These are phyloP conservation scores for Meles meles DNA, from an alignment of 2,113 vertebrate species.

Conservation along the genomic window DNA sequence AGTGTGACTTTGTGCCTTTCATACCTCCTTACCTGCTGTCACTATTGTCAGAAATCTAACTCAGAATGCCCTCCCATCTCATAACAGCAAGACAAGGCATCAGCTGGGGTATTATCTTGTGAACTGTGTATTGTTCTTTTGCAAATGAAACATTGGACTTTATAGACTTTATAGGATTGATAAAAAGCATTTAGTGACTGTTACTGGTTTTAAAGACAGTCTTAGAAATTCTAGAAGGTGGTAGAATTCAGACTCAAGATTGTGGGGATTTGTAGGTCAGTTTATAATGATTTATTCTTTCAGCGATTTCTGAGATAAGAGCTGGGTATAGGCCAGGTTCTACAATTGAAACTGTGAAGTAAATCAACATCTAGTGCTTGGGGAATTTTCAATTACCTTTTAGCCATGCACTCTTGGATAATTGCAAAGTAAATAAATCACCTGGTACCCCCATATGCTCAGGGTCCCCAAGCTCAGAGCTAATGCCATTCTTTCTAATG, in stretches of 20 bases:
- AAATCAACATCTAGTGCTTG: neutral
- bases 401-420: conserved; percentile 46
- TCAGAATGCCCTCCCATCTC: neutral
- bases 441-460: conserved; percentile 70
- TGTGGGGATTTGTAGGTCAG: neutral
- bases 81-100: neutral
- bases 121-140: neutral
- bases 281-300: neutral
- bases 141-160: neutral
- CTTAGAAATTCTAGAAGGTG: neutral
- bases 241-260: neutral
- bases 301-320: conserved; percentile 25
- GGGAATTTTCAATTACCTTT: conserved; percentile 56
- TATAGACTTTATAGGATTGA: neutral
- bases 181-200: neutral
- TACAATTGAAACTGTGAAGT: conserved; percentile 16
- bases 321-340: conserved; percentile 9
- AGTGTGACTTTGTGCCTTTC: neutral
- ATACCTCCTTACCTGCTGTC: neutral
- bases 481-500: conserved; percentile 41
- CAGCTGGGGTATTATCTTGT: neutral
- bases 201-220: neutral
- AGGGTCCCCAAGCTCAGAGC: conserved; percentile 25
- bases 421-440: conserved; percentile 70
- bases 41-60: neutral